Percentiles rank a stretch among this genome's conserved stretches.
These are phyloP conservation scores for Nasonia longicornis DNA, from an alignment of 1,140 invertebrate genomes.

Conservation along the genomic window DNA sequence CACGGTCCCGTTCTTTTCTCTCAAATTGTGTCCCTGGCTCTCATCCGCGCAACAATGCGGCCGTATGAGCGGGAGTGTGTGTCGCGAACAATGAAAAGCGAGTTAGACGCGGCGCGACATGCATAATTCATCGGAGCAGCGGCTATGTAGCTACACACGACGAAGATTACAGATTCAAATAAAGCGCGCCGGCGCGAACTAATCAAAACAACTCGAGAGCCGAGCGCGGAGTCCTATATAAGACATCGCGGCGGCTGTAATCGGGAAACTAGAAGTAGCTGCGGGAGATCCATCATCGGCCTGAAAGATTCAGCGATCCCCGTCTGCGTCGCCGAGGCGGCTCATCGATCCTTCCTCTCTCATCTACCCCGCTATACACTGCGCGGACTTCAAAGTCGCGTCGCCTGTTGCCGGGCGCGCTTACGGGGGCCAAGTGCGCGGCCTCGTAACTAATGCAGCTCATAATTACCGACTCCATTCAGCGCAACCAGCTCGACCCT, in stretches of 20 bases:
- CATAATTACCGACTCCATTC: slow-evolving; percentile 62
- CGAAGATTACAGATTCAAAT: not conserved
- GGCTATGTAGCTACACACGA: not conserved
- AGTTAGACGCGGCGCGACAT: not conserved
- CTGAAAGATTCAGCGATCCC: slow-evolving; percentile 30
- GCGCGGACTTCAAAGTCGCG: slow-evolving; percentile 26
- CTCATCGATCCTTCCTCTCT: not conserved
- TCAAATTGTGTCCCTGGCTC: not conserved
- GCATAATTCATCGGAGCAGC: not conserved
- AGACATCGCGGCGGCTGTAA: not conserved
- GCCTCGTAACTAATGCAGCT: slow-evolving; percentile 62
- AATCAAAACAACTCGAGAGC: not conserved
- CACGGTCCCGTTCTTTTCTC: slow-evolving; percentile 5
- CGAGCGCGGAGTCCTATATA: not conserved
- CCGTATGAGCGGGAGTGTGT: not conserved
- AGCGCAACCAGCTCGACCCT: slow-evolving; percentile 46
- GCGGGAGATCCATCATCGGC: not conserved
- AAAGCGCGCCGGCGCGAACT: not conserved
- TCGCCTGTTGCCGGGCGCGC: slow-evolving; percentile 40
- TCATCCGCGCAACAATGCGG: not conserved
- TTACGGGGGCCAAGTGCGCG: slow-evolving; percentile 47
- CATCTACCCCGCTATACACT: not conserved
- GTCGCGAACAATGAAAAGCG: slow-evolving; percentile 1
- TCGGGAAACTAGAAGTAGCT: not conserved
- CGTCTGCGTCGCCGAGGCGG: not conserved